A percentile compares a stretch with the other conserved stretches of the same genome.
phyloP scores from a whole-genome alignment of 1,140 invertebrate genomes.

The Augochlora pura region DNA sequence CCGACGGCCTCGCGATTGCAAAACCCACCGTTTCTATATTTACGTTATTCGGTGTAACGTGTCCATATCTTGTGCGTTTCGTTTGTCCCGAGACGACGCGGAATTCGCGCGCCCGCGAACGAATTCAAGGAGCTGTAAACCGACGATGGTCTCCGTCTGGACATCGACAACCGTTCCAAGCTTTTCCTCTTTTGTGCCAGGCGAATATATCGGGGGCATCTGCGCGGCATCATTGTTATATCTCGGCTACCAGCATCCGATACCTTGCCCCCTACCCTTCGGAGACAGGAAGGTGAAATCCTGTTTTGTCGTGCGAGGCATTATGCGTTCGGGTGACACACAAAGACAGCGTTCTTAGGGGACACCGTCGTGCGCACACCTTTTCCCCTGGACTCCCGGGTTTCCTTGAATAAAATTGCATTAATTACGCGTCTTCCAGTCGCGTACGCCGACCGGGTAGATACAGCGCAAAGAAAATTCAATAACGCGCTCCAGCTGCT shows the following conservation, averaged over 20 bases:
- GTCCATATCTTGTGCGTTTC: neutral
- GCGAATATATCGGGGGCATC: conserved; percentile 23
- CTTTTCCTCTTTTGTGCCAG: neutral
- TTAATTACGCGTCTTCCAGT: conserved; percentile 34
- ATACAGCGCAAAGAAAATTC: conserved; percentile 49
- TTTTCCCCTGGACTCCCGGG: neutral
- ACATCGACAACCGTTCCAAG: neutral
- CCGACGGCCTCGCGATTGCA: neutral
- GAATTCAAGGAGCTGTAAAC: neutral
- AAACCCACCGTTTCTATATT: neutral
- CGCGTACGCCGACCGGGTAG: neutral
- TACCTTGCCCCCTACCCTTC: conserved; percentile 19
- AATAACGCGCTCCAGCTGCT: conserved; percentile 54
- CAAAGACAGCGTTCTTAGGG: conserved; percentile 28
- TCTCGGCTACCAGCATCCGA: neutral
- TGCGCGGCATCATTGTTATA: conserved; percentile 14
- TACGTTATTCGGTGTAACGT: neutral
- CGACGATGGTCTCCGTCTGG: neutral
- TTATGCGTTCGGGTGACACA: neutral
- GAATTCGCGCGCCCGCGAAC: neutral
- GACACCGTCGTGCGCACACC: neutral
- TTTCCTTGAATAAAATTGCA: conserved; percentile 51
- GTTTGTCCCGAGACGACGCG: no score
- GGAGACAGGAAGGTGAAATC: conserved; percentile 20
- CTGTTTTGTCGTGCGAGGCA: conserved; percentile 1